Evolutionary conservation across 1,140 invertebrate genomes (phyloP).

Genomic region (Sweltsa coloradensis): DNA sequence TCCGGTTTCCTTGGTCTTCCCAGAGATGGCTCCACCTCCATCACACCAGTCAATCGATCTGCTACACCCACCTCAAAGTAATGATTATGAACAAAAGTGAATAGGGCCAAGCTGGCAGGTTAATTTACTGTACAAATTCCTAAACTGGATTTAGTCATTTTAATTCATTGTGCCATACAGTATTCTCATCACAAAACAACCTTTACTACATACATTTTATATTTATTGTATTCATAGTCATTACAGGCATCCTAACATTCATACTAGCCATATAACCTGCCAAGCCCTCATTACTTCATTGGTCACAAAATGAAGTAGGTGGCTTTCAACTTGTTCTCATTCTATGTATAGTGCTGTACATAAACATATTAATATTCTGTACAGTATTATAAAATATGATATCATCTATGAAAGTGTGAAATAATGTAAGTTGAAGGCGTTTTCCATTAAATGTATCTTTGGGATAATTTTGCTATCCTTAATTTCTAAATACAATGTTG

Average conservation of each 20-base stretch:
- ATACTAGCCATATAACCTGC: too few species aligned
- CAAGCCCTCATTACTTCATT: too few species aligned
- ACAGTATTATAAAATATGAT: too few species aligned
- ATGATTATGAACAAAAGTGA: background rate
- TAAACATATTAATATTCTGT: background rate
- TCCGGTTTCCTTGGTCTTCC: constrained; percentile 9
- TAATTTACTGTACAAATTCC: background rate
- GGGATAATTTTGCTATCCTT: too few species aligned
- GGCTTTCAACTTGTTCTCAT: background rate
- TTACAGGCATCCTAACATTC: background rate
- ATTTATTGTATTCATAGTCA: constrained; percentile 4
- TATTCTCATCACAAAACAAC: constrained; percentile 1
- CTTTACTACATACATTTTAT: background rate
- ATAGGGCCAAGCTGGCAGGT: background rate
- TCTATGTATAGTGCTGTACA: too few species aligned
- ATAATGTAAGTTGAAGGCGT: too few species aligned
- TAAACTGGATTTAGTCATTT: background rate
- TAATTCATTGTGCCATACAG: constrained; percentile 5
- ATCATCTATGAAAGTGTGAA: too few species aligned
- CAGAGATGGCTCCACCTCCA: constrained; percentile 12
- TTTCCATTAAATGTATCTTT: too few species aligned
- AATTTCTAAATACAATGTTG: too few species aligned
- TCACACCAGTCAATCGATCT: constrained; percentile 9
- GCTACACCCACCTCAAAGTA: constrained; percentile 7
- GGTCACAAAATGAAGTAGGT: background rate